Evolutionary conservation across 2,797 vertebrate genomes (phyloP).

Genomic region (Threskiornis aethiopicus): DNA sequence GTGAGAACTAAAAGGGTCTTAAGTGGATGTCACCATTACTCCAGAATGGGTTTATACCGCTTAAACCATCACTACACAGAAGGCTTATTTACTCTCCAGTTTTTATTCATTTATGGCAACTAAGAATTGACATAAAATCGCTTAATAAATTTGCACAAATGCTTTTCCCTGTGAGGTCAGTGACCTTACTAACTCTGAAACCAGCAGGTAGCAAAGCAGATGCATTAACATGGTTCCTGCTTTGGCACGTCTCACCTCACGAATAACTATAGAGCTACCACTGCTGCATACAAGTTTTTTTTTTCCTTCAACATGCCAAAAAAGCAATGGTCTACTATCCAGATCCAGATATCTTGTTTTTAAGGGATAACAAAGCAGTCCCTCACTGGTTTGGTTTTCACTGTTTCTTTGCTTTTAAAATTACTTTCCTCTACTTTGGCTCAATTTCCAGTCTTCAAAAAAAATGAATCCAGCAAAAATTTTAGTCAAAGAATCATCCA

Average conservation of each 20-base stretch:
- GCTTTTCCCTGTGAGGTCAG: not conserved
- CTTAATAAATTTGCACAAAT: not conserved
- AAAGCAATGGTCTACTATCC: not conserved
- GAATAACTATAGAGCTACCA: not conserved
- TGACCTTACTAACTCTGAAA: not conserved
- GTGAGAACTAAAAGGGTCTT: not conserved
- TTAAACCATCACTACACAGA: not conserved
- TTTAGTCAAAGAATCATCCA: not conserved
- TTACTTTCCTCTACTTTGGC: not conserved
- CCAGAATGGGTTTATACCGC: not conserved
- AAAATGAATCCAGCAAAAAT: not conserved
- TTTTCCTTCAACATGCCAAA: not conserved
- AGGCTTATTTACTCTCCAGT: not conserved
- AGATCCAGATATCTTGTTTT: not conserved
- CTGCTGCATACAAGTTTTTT: not conserved
- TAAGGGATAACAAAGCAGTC: not conserved
- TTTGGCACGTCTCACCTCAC: not conserved
- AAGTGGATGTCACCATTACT: not conserved
- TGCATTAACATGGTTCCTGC: accelerated
- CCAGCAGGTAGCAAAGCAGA: not conserved
- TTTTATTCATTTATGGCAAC: not conserved
- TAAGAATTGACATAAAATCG: not conserved
- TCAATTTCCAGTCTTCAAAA: not conserved
- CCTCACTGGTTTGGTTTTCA: not conserved
- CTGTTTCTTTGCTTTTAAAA: not conserved